A percentile compares a stretch with the other conserved stretches of the same genome.
Evolutionary conservation across 2,888 invertebrate genomes (phyloP).

Genomic region (Ornithoptera priamus): DNA sequence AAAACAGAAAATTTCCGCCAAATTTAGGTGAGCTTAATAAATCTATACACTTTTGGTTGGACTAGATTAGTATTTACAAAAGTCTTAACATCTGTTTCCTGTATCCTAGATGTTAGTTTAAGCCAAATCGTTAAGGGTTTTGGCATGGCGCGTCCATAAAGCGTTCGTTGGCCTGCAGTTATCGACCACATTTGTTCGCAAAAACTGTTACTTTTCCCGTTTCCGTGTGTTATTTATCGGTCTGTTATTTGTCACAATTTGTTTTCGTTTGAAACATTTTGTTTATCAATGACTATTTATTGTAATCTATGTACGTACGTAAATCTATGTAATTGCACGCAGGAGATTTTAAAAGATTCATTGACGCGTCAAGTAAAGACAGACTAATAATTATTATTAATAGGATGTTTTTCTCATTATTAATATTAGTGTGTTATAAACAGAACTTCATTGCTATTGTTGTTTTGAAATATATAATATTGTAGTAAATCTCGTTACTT

Average conservation of each 20-base stretch:
- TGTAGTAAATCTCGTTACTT: too few relatives aligned
- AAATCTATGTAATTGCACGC: too few relatives aligned
- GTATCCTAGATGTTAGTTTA: slow-evolving; percentile 19
- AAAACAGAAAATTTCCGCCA: background rate
- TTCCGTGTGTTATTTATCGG: background rate
- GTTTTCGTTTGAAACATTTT: too few relatives aligned
- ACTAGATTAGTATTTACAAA: slow-evolving; percentile 1
- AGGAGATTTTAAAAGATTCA: too few relatives aligned
- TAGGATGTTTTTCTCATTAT: too few relatives aligned
- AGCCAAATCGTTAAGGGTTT: slow-evolving; percentile 34
- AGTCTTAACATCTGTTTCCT: slow-evolving; percentile 20
- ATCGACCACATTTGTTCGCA: slow-evolving; percentile 27
- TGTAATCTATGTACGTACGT: too few relatives aligned
- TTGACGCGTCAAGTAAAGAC: too few relatives aligned
- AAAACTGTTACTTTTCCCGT: slow-evolving; percentile 5
- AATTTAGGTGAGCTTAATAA: background rate
- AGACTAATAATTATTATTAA: too few relatives aligned
- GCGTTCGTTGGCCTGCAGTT: slow-evolving; percentile 44
- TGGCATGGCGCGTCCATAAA: slow-evolving; percentile 45
- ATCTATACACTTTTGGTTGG: background rate
- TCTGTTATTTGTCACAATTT: background rate
- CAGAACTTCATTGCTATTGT: too few relatives aligned
- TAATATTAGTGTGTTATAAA: too few relatives aligned
- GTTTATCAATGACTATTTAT: too few relatives aligned
- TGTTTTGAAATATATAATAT: too few relatives aligned